Evolutionary conservation across 2,888 invertebrate species (phyloP), one percentile per base, ranked within the genome.

Genomic region (Tetropium fuscum): DNA sequence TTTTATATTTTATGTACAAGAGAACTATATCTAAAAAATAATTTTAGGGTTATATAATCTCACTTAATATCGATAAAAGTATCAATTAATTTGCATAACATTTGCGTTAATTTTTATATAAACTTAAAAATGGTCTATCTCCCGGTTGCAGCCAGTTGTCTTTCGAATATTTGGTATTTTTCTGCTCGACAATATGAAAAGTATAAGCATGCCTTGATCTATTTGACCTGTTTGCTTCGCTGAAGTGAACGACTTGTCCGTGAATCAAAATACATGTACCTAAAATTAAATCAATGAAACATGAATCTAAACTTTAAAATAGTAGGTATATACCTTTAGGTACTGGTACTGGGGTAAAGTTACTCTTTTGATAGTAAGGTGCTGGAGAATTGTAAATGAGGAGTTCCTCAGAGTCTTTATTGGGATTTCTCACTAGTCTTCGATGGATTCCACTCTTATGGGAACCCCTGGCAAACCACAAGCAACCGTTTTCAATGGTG

Each of bases 181-280:
- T 83, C 63, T 87, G 88, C 80, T 99, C 98, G 55, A 94, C 86
- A 0, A 97, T 87, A 80, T 99, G 98, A 82, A 98, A 97, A 3
- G 97, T 97, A 82, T 98, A 99, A 0, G 94, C 95, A 74, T 95
- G 94, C 22, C 98, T 88, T n/a, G 95, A 91, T 64, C 87, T 86
- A 1, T 86, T 78, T 0, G 97, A 97, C 59, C 85, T 89, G 81
- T 99, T 99, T 5, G 86, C 84, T 48, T 92, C 92, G 75, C 97
- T 98, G 78, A 91, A 93, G 81, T 99, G 98, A 0, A 98, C 92
- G 0, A 97, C 95, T 76, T 93, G 89, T 0, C 97, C 97, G 77
- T 98, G 93, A 60, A 99, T 91, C 30, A 98, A 79, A 48, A 98
- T 88, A 70, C 93, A 91, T 1, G 93, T 88, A 34, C 97, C 96